Evolutionary conservation across 2,888 invertebrate genomes (phyloP).

Genomic region (Xylota sylvarum): DNA sequence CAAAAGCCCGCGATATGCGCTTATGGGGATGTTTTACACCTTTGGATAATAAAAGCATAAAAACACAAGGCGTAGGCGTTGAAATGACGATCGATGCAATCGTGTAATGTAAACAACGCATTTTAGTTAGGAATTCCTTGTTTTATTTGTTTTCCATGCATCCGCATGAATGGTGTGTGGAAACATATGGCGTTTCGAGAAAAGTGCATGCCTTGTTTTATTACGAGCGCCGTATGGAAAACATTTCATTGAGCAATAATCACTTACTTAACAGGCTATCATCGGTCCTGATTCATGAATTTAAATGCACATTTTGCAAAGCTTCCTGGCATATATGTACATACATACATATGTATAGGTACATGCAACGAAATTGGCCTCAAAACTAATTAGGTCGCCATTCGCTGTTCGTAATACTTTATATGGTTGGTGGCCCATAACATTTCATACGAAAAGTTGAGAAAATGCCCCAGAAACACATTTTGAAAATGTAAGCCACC

Average conservation of each 20-base stretch:
- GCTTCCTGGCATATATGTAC: no score
- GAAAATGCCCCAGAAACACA: no score
- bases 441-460: no score
- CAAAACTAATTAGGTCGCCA: no score
- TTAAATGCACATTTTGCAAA: no score
- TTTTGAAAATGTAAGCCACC: no score
- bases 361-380: no score
- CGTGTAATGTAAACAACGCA: constrained; percentile 52
- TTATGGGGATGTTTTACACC: constrained; percentile 47
- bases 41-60: constrained; percentile 20
- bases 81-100: constrained; percentile 47
- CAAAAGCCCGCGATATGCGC: constrained; percentile 34
- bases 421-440: no score
- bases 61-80: constrained; percentile 29
- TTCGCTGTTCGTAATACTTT: no score
- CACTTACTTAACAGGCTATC: not conserved
- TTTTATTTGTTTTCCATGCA: constrained; percentile 48
- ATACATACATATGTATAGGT: no score
- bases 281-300: not conserved
- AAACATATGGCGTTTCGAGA: constrained; percentile 32
- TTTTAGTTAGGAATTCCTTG: constrained; percentile 25
- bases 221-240: not conserved
- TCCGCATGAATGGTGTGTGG: constrained; percentile 19
- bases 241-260: constrained; percentile 20
- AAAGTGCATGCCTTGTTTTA: constrained; percentile 4